A percentile compares a stretch with the other conserved stretches of the same genome.
These are phyloP conservation scores for Brachirus orientalis DNA, from an alignment of 2,113 vertebrate species.

Conservation along the genomic window DNA sequence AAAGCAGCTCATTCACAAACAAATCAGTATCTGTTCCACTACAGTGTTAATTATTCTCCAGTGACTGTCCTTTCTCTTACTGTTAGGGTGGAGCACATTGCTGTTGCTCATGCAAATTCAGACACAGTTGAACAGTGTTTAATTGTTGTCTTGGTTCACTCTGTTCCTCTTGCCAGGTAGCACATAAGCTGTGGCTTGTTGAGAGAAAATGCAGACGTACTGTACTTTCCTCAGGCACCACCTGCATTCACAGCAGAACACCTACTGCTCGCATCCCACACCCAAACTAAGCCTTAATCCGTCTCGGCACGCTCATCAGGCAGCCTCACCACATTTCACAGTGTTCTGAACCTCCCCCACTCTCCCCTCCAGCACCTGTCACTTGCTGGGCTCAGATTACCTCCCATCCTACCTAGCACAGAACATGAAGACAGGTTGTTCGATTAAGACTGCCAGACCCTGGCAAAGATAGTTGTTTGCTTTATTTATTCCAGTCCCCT, in stretches of 20 bases:
- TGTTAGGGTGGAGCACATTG: not conserved
- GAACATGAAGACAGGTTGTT: constrained; percentile 25
- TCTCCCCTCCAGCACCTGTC: constrained; percentile 65
- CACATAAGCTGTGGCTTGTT: constrained; percentile 15
- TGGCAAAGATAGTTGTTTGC: constrained; percentile 30
- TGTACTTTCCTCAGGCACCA: constrained; percentile 53
- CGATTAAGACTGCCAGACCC: constrained; percentile 35
- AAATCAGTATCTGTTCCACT: not conserved
- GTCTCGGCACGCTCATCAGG: constrained; percentile 40
- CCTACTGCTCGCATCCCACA: constrained; percentile 49
- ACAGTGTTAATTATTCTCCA: not conserved
- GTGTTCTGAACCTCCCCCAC: constrained; percentile 48
- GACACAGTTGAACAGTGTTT: constrained; percentile 38
- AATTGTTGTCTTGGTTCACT: constrained; percentile 60
- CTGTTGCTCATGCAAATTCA: constrained; percentile 56
- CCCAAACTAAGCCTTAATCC: constrained; percentile 61
- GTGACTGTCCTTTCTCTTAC: constrained; percentile 11
- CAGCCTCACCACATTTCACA: constrained; percentile 30
- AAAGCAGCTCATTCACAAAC: not conserved
- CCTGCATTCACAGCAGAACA: constrained; percentile 49
- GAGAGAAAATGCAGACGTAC: constrained; percentile 27
- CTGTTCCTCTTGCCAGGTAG: constrained; percentile 41
- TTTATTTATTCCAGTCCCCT: constrained; percentile 44
- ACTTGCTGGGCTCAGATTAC: constrained; percentile 63
- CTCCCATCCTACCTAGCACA: constrained; percentile 15